Evolutionary conservation across 2,797 vertebrate genomes (phyloP).

Genomic region (Hafferia zeledoni): DNA sequence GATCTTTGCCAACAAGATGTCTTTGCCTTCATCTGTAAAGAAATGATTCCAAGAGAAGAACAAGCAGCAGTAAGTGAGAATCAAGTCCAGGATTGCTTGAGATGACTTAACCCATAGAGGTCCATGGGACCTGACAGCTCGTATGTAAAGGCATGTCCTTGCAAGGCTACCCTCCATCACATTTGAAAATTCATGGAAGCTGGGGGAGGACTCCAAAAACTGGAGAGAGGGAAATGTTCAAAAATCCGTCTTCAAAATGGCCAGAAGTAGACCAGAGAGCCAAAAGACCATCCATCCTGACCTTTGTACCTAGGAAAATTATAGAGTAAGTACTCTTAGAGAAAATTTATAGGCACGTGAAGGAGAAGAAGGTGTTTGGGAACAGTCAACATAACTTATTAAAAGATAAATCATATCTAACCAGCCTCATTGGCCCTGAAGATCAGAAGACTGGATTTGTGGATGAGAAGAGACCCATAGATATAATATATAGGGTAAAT

Average conservation of each 20-base stretch:
- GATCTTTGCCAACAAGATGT: not conserved
- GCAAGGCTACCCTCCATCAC: not conserved
- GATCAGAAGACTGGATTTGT: not conserved
- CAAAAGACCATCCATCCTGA: not conserved
- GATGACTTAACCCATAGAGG: not conserved
- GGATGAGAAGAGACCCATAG: fast-evolving
- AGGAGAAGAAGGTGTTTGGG: not conserved
- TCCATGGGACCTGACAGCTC: fast-evolving
- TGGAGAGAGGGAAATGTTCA: not conserved
- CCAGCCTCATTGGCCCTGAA: not conserved
- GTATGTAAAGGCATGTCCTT: not conserved
- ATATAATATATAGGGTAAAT: not conserved
- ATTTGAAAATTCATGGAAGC: not conserved
- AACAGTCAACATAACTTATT: not conserved
- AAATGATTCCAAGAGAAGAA: not conserved
- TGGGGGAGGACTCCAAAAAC: not conserved
- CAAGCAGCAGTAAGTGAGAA: not conserved
- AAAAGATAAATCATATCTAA: not conserved
- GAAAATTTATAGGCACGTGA: not conserved
- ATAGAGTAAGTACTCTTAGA: not conserved
- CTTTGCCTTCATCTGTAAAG: not conserved
- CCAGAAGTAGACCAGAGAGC: not conserved
- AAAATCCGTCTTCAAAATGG: not conserved
- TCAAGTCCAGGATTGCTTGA: not conserved
- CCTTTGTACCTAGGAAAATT: not conserved